Evolutionary conservation across 2,113 vertebrate species (phyloP).

Genomic region (Ageneiosus marmoratus): DNA sequence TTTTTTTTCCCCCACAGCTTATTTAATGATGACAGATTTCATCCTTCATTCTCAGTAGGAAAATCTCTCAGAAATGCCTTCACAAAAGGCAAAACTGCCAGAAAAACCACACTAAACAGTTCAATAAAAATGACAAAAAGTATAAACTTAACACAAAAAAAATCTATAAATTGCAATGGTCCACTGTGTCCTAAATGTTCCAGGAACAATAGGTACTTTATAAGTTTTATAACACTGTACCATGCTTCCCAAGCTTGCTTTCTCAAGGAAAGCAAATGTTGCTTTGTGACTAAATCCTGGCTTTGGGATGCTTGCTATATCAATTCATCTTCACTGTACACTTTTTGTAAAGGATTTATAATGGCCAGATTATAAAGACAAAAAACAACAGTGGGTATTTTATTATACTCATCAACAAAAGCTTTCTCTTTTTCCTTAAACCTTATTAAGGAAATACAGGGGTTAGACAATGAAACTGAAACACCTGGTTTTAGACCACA

Average conservation of each 20-base stretch:
- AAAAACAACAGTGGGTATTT: background rate
- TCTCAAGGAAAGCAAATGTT: background rate
- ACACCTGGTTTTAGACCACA: too few relatives aligned
- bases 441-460: too few relatives aligned
- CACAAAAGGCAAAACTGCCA: background rate
- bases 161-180: constrained; percentile 5
- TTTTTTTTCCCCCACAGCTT: background rate
- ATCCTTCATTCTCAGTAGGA: background rate
- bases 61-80: background rate
- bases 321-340: constrained; percentile 16
- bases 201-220: constrained; percentile 19
- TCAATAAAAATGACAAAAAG: constrained; percentile 21
- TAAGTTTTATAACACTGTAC: background rate
- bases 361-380: background rate
- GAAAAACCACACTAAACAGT: background rate
- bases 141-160: background rate
- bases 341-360: background rate
- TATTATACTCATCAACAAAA: too few relatives aligned
- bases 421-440: too few relatives aligned
- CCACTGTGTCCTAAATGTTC: constrained; percentile 18
- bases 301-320: constrained; percentile 29
- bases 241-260: background rate
- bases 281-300: background rate
- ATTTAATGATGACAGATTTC: constrained; percentile 22
- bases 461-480: too few relatives aligned